A percentile compares a stretch with the other conserved stretches of the same genome.
phyloP scores from a whole-genome alignment of 2,888 invertebrate genomes.

The Horisme vitalbata region DNA sequence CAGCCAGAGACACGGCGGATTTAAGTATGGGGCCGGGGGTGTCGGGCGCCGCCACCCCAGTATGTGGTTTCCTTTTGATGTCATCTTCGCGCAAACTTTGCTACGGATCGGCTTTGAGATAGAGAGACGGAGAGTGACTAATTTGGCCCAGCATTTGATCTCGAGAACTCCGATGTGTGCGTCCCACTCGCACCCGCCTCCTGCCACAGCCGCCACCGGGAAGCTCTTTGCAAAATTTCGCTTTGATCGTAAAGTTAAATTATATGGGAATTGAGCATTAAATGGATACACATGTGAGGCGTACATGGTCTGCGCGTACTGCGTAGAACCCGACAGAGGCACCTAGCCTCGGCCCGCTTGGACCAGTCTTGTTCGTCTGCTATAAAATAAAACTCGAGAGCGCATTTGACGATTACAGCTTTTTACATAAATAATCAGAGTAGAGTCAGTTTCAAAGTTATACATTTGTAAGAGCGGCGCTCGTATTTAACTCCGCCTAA shows the following conservation, averaged over 20 bases:
- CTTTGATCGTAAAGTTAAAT: slow-evolving; percentile 84
- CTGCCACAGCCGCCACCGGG: slow-evolving; percentile 67
- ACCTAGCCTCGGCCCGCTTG: slow-evolving; percentile 21
- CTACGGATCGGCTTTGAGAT: slow-evolving; percentile 84
- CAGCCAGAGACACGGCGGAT: slow-evolving; percentile 76
- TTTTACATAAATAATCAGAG: slow-evolving; percentile 79
- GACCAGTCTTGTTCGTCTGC: slow-evolving; percentile 7
- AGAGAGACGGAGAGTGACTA: slow-evolving; percentile 84
- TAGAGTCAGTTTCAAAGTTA: slow-evolving; percentile 75
- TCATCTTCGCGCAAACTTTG: slow-evolving; percentile 84
- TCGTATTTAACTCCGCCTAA: slow-evolving; percentile 82
- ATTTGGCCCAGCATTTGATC: slow-evolving; percentile 84
- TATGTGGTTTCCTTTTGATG: slow-evolving; percentile 84
- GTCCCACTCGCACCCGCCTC: slow-evolving; percentile 74
- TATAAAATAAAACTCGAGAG: slow-evolving; percentile 61
- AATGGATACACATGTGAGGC: slow-evolving; percentile 79
- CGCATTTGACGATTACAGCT: slow-evolving; percentile 71
- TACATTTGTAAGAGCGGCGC: slow-evolving; percentile 74
- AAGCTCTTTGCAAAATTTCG: slow-evolving; percentile 82
- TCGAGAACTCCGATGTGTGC: slow-evolving; percentile 73
- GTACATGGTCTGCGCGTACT: slow-evolving; percentile 19
- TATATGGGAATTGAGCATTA: slow-evolving; percentile 83
- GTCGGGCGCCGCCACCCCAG: slow-evolving; percentile 69
- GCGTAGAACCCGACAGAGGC: too few relatives aligned
- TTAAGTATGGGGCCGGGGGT: slow-evolving; percentile 74